A percentile compares a stretch with the other conserved stretches of the same genome.
Evolutionary conservation across 1,140 invertebrate genomes (phyloP).

Genomic region (Bathynomus jamesi): DNA sequence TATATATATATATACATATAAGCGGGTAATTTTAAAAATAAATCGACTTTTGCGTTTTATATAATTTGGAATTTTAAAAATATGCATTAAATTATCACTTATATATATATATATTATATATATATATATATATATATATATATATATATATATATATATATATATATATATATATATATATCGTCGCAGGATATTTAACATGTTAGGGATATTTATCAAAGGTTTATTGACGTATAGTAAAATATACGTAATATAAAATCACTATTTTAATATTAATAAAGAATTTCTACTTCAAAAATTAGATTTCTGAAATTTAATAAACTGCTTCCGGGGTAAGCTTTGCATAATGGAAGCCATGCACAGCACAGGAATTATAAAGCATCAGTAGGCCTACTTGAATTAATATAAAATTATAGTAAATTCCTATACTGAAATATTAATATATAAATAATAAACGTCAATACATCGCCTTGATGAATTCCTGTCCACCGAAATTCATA

Average conservation of each 20-base stretch:
- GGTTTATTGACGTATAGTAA: not conserved
- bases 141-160: not conserved
- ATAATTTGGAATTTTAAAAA: not conserved
- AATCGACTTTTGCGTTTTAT: not conserved
- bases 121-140: not conserved
- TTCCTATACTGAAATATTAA: no score
- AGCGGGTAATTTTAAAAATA: not conserved
- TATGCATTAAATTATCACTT: not conserved
- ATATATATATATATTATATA: not conserved
- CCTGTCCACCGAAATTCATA: no score
- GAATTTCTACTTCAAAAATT: no score
- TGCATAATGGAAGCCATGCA: no score
- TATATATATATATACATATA: conserved; percentile 1
- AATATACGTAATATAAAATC: not conserved
- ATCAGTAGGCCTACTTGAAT: no score
- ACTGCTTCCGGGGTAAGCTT: no score
- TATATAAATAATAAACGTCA: no score
- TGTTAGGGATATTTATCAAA: not conserved
- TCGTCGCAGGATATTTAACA: not conserved
- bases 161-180: not conserved
- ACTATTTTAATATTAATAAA: not conserved
- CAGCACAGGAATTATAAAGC: no score
- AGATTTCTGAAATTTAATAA: no score
- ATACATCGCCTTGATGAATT: no score
- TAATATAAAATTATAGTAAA: no score